A percentile compares a stretch with the other conserved stretches of the same genome.
Conservation (phyloP, 2,797 vertebrate species). For the Chaunax sp. region DNA sequence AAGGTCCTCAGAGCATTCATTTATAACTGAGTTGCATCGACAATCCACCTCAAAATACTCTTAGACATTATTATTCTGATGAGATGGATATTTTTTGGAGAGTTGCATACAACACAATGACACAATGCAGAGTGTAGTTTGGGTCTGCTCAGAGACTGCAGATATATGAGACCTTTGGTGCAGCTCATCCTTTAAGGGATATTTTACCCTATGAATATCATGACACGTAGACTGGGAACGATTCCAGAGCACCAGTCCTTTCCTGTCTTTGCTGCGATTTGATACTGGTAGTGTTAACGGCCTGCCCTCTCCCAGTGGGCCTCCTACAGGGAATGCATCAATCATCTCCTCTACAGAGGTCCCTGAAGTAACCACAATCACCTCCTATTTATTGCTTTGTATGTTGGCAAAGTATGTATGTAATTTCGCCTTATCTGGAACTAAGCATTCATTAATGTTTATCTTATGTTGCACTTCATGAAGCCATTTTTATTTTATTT, state of each 20-base stretch:
- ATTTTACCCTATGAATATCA: slow-evolving; percentile 70
- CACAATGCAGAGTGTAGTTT: not conserved
- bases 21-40: slow-evolving; percentile 9
- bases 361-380: not conserved
- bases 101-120: not conserved
- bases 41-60: not conserved
- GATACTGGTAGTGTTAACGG: slow-evolving; percentile 64
- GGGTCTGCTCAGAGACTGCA: not conserved
- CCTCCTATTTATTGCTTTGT: slow-evolving; percentile 10
- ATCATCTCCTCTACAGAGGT: slow-evolving; percentile 26
- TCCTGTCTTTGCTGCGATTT: slow-evolving; percentile 50
- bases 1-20: slow-evolving; percentile 9
- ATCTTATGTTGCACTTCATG: not conserved
- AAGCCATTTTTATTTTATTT: too few relatives aligned
- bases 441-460: not conserved
- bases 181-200: slow-evolving; percentile 41
- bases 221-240: slow-evolving; percentile 44
- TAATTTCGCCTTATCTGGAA: too few relatives aligned
- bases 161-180: slow-evolving; percentile 43
- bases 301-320: slow-evolving; percentile 44
- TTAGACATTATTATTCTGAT: not conserved
- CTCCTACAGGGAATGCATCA: slow-evolving; percentile 20
- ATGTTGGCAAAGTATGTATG: not conserved
- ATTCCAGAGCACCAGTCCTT: slow-evolving; percentile 32
- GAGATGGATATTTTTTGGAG: not conserved